A percentile compares a stretch with the other conserved stretches of the same genome.
Conservation (phyloP, 2,888 invertebrate genomes). For the Octonoba sinensis region DNA sequence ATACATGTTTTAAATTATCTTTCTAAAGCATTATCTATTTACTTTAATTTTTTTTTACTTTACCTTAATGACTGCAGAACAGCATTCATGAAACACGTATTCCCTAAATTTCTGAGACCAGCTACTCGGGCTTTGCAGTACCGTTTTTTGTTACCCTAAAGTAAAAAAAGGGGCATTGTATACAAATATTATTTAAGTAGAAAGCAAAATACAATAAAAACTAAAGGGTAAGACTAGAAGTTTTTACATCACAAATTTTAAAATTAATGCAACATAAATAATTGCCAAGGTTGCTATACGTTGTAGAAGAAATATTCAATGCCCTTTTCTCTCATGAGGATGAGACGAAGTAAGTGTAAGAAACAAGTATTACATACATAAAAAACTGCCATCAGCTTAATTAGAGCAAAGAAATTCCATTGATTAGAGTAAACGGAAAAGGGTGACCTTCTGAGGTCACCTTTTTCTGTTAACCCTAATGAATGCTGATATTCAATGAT, state of each 20-base stretch:
- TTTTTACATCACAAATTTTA: neutral
- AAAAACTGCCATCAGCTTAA: no score
- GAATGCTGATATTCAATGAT: no score
- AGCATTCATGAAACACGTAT: constrained; percentile 89
- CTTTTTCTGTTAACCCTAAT: no score
- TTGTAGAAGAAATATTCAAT: neutral
- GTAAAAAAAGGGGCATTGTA: neutral
- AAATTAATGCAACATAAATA: neutral
- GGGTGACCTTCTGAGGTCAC: no score
- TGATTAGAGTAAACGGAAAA: no score
- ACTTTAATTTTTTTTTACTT: neutral
- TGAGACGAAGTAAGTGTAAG: no score
- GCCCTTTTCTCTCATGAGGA: no score
- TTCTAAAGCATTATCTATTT: no score
- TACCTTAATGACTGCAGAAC: constrained; percentile 82
- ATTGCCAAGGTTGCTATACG: no score
- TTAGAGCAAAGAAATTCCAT: no score
- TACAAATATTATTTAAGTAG: neutral
- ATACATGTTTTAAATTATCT: neutral
- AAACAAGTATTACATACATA: no score
- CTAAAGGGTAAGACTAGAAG: neutral
- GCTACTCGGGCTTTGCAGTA: constrained; percentile 75
- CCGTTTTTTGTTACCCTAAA: constrained; percentile 47
- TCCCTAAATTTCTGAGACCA: constrained; percentile 84
- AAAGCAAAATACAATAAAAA: neutral